These are phyloP conservation scores for Sternotherus odoratus DNA, from an alignment of 2,797 vertebrate genomes.

Conservation along the genomic window DNA sequence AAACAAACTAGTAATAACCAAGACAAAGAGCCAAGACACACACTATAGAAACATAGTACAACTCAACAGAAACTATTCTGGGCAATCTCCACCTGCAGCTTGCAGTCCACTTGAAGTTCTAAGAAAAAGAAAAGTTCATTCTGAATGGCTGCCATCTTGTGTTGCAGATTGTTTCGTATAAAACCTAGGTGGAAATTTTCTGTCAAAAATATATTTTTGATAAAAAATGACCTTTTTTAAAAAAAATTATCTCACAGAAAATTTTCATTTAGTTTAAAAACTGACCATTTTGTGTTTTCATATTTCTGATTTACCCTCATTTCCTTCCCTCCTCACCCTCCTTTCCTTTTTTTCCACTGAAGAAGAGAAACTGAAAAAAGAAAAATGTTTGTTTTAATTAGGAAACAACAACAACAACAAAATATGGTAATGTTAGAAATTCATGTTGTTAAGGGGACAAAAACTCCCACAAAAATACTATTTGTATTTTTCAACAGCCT, in stretches of 20 bases:
- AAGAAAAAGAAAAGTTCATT: not conserved
- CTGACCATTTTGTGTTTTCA: not conserved
- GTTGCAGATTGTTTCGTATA: not conserved
- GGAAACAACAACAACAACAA: too few relatives aligned
- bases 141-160: not conserved
- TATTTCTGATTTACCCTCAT: not conserved
- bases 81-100: not conserved
- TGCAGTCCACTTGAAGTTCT: not conserved
- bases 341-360: not conserved
- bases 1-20: not conserved
- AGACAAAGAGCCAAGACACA: not conserved
- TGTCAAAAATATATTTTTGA: not conserved
- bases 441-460: not conserved
- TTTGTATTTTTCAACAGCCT: not conserved
- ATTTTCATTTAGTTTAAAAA: not conserved
- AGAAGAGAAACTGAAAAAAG: not conserved
- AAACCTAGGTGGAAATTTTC: not conserved
- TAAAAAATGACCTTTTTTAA: not conserved
- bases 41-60: not conserved
- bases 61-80: not conserved
- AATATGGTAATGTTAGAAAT: not conserved
- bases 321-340: not conserved
- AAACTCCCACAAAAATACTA: accelerated
- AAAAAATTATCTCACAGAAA: not conserved
- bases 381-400: too few relatives aligned